Conservation (phyloP, 2,113 vertebrate genomes). For the Sturnus vulgaris region DNA sequence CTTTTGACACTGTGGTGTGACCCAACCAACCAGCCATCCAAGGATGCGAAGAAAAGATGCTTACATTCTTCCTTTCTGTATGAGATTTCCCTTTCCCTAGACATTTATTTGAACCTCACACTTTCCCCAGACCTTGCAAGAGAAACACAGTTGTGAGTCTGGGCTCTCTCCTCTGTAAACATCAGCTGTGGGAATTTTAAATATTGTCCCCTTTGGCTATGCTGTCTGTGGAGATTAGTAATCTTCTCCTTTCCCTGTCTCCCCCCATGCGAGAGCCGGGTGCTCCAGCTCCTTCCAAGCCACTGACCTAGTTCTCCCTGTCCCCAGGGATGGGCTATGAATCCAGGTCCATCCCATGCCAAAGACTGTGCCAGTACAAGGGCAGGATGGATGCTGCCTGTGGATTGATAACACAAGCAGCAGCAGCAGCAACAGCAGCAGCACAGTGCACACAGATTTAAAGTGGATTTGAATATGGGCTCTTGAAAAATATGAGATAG, state of each 20-base stretch:
- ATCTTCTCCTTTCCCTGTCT: background rate
- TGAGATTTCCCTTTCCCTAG: background rate
- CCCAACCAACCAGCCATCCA: background rate
- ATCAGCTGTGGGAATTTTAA: background rate
- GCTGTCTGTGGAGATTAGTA: conserved; percentile 21
- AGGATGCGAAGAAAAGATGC: background rate
- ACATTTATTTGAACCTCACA: background rate
- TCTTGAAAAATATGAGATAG: conserved; percentile 61
- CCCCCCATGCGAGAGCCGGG: background rate
- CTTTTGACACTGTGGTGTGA: background rate
- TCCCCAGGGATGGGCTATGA: background rate
- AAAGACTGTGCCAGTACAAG: background rate
- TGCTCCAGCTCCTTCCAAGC: background rate
- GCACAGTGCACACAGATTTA: background rate
- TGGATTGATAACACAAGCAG: background rate
- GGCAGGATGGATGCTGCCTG: background rate
- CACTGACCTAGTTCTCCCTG: conserved; percentile 31
- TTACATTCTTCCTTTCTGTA: background rate
- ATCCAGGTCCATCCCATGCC: background rate
- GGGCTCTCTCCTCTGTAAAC: background rate
- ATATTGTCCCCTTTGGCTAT: conserved; percentile 21
- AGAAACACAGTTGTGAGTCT: background rate
- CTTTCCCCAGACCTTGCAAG: background rate
- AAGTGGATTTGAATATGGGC: conserved; percentile 59
- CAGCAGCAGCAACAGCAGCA: background rate